A percentile compares a stretch with the other conserved stretches of the same genome.
phyloP scores from a whole-genome alignment of 2,797 vertebrate species.

The Distichodus sexfasciatus region DNA sequence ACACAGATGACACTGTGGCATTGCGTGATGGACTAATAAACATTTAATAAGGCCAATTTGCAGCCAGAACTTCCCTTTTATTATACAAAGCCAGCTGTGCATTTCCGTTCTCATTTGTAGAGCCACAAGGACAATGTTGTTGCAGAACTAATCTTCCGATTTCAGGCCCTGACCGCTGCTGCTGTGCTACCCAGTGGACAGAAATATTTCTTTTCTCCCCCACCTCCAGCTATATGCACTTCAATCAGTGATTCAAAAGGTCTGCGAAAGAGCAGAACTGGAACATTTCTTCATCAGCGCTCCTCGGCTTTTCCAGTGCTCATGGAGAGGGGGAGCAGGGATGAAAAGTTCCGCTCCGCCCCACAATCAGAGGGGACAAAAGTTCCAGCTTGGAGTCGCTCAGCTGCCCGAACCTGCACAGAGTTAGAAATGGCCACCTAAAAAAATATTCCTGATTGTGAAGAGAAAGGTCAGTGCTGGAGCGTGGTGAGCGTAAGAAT shows the following conservation, averaged over 20 bases:
- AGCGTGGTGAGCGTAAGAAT: constrained; percentile 9
- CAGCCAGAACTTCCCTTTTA: not conserved
- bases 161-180: not conserved
- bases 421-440: not conserved
- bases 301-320: not conserved
- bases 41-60: not conserved
- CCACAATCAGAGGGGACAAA: constrained; percentile 7
- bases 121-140: not conserved
- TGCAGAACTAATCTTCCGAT: constrained; percentile 7
- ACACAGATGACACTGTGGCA: not conserved
- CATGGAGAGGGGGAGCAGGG: not conserved
- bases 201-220: constrained; percentile 40
- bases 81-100: not conserved
- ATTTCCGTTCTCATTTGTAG: constrained; percentile 1
- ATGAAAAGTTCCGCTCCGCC: constrained; percentile 1
- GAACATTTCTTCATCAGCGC: constrained; percentile 41
- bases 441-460: constrained; percentile 6
- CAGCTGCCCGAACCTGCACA: not conserved
- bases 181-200: constrained; percentile 29
- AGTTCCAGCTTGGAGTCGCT: not conserved
- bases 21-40: not conserved
- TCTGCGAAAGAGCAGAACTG: constrained; percentile 44
- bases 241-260: constrained; percentile 50
- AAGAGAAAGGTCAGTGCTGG: constrained; percentile 10
- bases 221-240: constrained; percentile 36